These are phyloP conservation scores for Dicrurus megarhynchus DNA, from an alignment of 2,113 vertebrate species.

Conservation along the genomic window DNA sequence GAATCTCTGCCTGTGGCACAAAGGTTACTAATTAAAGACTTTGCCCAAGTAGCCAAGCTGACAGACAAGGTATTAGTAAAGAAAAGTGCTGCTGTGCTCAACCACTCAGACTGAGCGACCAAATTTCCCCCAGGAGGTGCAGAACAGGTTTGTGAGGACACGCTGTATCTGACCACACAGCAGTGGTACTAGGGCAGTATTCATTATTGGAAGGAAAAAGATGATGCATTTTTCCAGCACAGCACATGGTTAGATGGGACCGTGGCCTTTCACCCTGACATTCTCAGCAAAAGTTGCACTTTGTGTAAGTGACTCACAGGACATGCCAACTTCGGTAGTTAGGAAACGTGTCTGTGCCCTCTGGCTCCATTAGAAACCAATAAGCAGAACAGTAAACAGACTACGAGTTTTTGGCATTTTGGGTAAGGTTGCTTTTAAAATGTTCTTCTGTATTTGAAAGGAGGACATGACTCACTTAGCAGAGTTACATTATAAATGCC, in stretches of 20 bases:
- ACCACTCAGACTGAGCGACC: not conserved
- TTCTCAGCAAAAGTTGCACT: conserved; percentile 24
- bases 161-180: not conserved
- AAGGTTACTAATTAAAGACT: not conserved
- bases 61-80: not conserved
- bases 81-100: not conserved
- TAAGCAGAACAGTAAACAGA: conserved; percentile 26
- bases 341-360: conserved; percentile 32
- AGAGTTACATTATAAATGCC: not conserved
- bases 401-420: conserved; percentile 16
- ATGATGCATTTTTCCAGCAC: not conserved
- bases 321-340: conserved; percentile 13
- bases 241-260: not conserved
- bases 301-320: not conserved
- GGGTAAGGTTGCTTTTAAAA: conserved; percentile 13
- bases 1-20: not conserved
- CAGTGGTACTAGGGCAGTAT: not conserved
- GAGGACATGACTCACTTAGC: conserved; percentile 24
- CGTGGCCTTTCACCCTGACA: conserved; percentile 34
- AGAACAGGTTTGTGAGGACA: not conserved
- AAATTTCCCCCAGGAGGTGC: not conserved
- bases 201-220: not conserved
- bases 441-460: conserved; percentile 38
- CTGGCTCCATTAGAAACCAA: not conserved
- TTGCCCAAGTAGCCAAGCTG: not conserved